These are phyloP conservation scores for Temnopleurus reevesii DNA, from an alignment of 53 echinoderm and acorn worm genomes.

Conservation along the genomic window DNA sequence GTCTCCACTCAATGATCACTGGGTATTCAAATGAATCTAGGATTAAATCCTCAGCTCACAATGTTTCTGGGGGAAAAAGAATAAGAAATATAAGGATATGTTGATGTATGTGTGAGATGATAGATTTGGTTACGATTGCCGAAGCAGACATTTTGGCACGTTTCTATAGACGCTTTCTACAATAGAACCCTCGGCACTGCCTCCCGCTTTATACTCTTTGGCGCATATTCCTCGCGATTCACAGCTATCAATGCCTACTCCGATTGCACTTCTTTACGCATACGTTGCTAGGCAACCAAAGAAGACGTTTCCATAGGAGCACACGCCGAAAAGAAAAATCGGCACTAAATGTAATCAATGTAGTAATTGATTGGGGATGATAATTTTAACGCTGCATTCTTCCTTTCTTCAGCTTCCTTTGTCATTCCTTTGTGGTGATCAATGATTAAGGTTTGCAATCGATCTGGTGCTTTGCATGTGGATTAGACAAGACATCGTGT, in stretches of 20 bases:
- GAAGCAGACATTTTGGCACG: not conserved
- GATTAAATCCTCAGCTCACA: too few relatives aligned
- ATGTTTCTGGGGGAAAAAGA: too few relatives aligned
- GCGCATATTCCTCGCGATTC: not conserved
- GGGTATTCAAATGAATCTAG: too few relatives aligned
- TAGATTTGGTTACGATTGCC: too few relatives aligned
- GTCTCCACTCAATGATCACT: too few relatives aligned
- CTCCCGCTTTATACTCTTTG: too few relatives aligned
- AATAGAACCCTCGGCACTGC: too few relatives aligned
- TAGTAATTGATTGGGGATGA: conserved; percentile 55
- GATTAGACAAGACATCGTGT: not conserved
- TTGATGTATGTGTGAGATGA: too few relatives aligned
- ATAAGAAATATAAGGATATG: too few relatives aligned
- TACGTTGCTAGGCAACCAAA: conserved; percentile 39
- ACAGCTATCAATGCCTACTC: conserved; percentile 1
- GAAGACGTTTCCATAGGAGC: conserved; percentile 29
- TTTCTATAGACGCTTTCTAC: not conserved
- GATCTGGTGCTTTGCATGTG: not conserved
- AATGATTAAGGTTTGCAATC: not conserved
- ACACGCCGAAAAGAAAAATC: conserved; percentile 49
- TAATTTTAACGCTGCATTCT: conserved; percentile 30
- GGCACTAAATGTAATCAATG: conserved; percentile 49
- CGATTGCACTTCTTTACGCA: conserved; percentile 52
- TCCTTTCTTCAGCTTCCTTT: not conserved
- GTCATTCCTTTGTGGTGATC: not conserved